Evolutionary conservation across 1,140 invertebrate species (phyloP).

Genomic region (Heliothis subflexa): DNA sequence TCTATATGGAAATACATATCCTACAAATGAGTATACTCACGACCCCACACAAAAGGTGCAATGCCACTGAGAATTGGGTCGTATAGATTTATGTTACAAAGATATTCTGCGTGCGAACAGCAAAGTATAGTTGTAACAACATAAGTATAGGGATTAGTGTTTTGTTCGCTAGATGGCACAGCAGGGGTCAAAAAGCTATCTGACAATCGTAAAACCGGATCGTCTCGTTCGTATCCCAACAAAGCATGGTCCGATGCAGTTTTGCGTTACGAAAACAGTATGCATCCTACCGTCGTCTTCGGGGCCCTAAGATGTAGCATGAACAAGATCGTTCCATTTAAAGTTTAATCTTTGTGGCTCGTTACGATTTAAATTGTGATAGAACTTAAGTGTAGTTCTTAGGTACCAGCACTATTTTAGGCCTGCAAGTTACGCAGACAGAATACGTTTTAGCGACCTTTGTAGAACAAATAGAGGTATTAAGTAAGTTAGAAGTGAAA

Average conservation of each 20-base stretch:
- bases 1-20: background rate
- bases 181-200: constrained; percentile 60
- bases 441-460: constrained; percentile 16
- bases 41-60: constrained; percentile 8
- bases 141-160: constrained; percentile 48
- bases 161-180: constrained; percentile 55
- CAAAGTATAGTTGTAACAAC: constrained; percentile 39
- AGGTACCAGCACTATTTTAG: constrained; percentile 30
- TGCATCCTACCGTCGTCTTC: constrained; percentile 43
- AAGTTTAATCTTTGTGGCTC: constrained; percentile 12
- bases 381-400: constrained; percentile 25
- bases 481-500: constrained; percentile 20
- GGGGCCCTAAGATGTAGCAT: constrained; percentile 46
- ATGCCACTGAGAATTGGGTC: background rate
- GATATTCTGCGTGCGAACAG: constrained; percentile 33
- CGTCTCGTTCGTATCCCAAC: constrained; percentile 49
- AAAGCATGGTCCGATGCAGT: constrained; percentile 57
- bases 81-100: background rate
- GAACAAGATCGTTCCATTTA: constrained; percentile 44
- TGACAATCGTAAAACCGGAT: constrained; percentile 56
- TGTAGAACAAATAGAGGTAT: constrained; percentile 18
- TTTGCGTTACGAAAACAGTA: constrained; percentile 61
- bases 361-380: constrained; percentile 36
- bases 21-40: background rate
- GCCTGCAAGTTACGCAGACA: constrained; percentile 15